Evolutionary conservation across 37 sponge, comb jelly and placozoan genomes (phyloP), one percentile per base, ranked within the genome.

Genomic region (Axinella damicornis): DNA sequence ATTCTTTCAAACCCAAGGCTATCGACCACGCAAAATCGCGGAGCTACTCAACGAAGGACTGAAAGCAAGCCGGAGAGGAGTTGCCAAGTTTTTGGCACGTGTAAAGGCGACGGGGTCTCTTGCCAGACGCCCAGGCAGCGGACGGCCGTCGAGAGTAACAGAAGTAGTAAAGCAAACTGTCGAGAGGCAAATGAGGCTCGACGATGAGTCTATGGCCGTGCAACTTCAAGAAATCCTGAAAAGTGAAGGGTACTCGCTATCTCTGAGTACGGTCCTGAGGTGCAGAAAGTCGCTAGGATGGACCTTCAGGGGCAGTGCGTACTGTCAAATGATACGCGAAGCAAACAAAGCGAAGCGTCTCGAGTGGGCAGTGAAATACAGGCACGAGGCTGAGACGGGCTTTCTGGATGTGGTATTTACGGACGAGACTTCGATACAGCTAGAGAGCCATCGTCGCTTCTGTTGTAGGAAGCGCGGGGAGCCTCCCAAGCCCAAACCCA

Each of bases 391-490:
- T 12, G 75, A n/a, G 28, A 18, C 17, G 15, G 56, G n/a, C 17
- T 80, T 80, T 25, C 31, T 28, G 11, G 69, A 80, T 65, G 69
- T 80, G 0, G 39, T 80, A 27, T 80, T 57, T 57, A 68, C 81
- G 34, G 81, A 80, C 35, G 70, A 80, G 39, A 31, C 56, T 22
- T 36, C 69, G 19, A 55, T 80, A 18, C 81, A 80, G 20, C 40
- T 80, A 13, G 81, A 80, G 53, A 58, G 53, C 22, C 81, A 80
- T 25, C 56, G 69, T 5, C 32, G 69, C 33, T 82, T 71, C 54
- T 82, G 83, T 69, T 82, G 72, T 40, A 46, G 73, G 54, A 82
- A 82, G n/a, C n/a, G n/a, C n/a, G n/a, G n/a, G n/a, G n/a, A n/a
- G 57, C 53, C 36, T 0, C 80, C 80, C 6, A 65, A 34, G 64